Base-by-base conservation (phyloP, 1,140 invertebrate genomes). In the Gryllus bimaculatus region DNA sequence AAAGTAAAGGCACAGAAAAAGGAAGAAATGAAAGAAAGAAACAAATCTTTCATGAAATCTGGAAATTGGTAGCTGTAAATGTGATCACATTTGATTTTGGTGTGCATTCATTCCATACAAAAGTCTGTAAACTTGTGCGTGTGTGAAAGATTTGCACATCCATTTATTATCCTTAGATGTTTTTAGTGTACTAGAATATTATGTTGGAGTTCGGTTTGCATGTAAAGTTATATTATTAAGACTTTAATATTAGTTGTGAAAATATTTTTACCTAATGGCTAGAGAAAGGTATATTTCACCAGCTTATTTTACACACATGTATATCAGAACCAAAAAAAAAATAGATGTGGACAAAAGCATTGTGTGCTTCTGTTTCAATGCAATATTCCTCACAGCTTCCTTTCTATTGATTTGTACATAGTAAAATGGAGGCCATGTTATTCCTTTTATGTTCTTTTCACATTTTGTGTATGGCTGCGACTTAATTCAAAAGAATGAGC, bases 1-100 rank as follows among this genome's bases (percentile, higher is more conserved):
- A 86, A 87, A 80, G 86, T 86, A 21, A 87, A 88, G 82, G 86
- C 86, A 80, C 86, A 88, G 81, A 87, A 87, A 77, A 87, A 87
- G 81, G 85, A 86, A 78, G 86, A 86, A 75, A 87, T 87, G 81
- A 83, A 88, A 21, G 84, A 87, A 80, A 82, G 86, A 79, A 86
- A 87, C 20, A 78, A 78, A 18, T 78, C 78, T 49, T 78, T 78
- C 49, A 73, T 78, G 66, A 78, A 78, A 39, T 73, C 78, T 13
- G 48, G 54, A 73, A 39, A 47, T 78, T 74, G 78, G 54, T 78
- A 78, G 47, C 15, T 48, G 13, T 47, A 8, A 47, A 21, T 10
- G 26, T 39, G 26, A 39, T 39, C 1, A n/a, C 21, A 54, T 20
- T 21, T 18, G 13, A 18, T 12, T 48, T n/a, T 76, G 47, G 13